Evolutionary conservation across 2,888 invertebrate species (phyloP).

Genomic region (Hipparchia sbordonii): DNA sequence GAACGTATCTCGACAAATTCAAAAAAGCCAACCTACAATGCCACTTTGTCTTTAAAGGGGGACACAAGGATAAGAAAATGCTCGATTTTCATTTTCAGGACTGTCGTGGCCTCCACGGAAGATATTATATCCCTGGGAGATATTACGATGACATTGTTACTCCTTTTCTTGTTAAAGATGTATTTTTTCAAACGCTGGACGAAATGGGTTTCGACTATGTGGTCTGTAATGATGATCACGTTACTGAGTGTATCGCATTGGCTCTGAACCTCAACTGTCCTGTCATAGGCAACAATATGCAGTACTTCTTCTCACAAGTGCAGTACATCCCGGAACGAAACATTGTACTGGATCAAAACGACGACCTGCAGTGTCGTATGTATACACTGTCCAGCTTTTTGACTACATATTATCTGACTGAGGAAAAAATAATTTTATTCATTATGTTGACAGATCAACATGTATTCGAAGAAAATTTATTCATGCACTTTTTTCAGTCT

Average conservation of each 20-base stretch:
- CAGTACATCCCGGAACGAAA: constrained; percentile 46
- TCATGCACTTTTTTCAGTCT: constrained; percentile 25
- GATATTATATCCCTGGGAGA: not conserved
- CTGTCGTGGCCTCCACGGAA: constrained; percentile 1
- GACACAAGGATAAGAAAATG: constrained; percentile 42
- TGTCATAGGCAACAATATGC: constrained; percentile 49
- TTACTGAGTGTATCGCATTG: constrained; percentile 50
- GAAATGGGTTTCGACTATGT: constrained; percentile 50
- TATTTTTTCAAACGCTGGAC: constrained; percentile 48
- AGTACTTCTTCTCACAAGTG: constrained; percentile 48
- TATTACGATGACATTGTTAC: constrained; percentile 1
- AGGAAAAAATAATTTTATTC: constrained; percentile 41
- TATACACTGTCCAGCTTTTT: constrained; percentile 28
- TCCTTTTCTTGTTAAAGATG: constrained; percentile 47
- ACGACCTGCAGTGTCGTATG: constrained; percentile 19
- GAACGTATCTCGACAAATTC: constrained; percentile 45
- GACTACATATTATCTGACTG: constrained; percentile 3
- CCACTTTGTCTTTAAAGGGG: constrained; percentile 53
- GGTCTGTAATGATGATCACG: constrained; percentile 47
- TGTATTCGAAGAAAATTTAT: constrained; percentile 43
- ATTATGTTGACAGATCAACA: constrained; percentile 44
- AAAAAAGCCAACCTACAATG: constrained; percentile 51
- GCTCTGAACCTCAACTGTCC: constrained; percentile 52
- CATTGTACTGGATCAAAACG: constrained; percentile 39
- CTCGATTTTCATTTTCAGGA: constrained; percentile 28